A percentile compares a stretch with the other conserved stretches of the same genome.
These are phyloP conservation scores for Dryas iulia DNA, from an alignment of 1,140 invertebrate genomes.

Conservation along the genomic window DNA sequence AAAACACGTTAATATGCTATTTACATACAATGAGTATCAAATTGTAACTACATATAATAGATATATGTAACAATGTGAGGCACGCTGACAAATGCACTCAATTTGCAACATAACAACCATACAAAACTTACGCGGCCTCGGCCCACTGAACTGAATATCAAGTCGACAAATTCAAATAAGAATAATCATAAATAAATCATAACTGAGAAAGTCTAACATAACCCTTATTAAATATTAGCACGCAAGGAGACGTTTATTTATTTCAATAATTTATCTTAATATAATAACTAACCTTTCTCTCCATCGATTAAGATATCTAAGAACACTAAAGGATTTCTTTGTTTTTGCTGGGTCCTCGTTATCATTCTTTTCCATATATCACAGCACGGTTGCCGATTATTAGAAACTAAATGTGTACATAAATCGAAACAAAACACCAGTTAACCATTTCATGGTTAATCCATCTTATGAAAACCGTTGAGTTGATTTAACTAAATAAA, in stretches of 20 bases:
- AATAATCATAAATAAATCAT: conserved; percentile 37
- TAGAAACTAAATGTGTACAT: conserved; percentile 20
- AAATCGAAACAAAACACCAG: conserved; percentile 25
- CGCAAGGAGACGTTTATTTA: not conserved
- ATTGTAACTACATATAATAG: not conserved
- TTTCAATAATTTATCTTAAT: not conserved
- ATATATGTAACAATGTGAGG: not conserved
- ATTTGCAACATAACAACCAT: conserved; percentile 8
- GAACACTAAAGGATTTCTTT: conserved; percentile 69
- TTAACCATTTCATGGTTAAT: conserved; percentile 27
- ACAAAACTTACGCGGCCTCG: conserved; percentile 38
- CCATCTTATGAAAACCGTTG: conserved; percentile 14
- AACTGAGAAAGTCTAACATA: conserved; percentile 10
- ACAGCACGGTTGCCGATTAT: conserved; percentile 17
- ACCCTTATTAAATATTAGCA: not conserved
- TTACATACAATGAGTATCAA: not conserved
- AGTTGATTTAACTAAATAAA: conserved; percentile 30
- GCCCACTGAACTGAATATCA: conserved; percentile 39
- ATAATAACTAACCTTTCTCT: conserved; percentile 56
- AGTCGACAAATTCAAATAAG: conserved; percentile 23
- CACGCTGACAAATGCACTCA: not conserved
- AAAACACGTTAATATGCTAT: not conserved
- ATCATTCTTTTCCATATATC: conserved; percentile 39
- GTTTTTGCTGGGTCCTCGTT: conserved; percentile 44
- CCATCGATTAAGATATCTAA: conserved; percentile 70